phyloP scores from a whole-genome alignment of 2,797 vertebrate genomes.

The Adelosebastes latens region DNA sequence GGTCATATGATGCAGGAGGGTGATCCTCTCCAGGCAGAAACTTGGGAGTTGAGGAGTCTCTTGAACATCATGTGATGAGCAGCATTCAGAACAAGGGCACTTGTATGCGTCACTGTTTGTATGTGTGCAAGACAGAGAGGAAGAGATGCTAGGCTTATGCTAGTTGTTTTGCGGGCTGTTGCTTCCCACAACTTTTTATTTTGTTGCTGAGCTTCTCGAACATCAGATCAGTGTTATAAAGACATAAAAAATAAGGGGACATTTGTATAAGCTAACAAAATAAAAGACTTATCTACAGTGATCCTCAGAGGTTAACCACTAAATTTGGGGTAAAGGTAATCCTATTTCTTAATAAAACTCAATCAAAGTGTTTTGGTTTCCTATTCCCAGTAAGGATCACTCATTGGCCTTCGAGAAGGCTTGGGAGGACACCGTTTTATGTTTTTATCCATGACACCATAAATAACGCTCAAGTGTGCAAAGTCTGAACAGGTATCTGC shows the following conservation, averaged over 20 bases:
- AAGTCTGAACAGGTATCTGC: slow-evolving; percentile 77
- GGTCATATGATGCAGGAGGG: slow-evolving; percentile 82
- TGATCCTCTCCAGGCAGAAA: slow-evolving; percentile 79
- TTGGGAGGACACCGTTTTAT: slow-evolving; percentile 27
- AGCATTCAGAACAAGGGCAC: slow-evolving; percentile 74
- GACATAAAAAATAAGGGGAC: background rate
- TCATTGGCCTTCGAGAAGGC: background rate
- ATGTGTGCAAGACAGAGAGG: background rate
- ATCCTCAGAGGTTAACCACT: background rate
- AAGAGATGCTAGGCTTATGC: background rate
- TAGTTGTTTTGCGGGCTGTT: background rate
- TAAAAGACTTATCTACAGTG: background rate
- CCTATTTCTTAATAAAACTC: background rate
- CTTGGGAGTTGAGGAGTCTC: slow-evolving; percentile 78
- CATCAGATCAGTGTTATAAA: background rate
- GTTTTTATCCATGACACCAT: slow-evolving; percentile 54
- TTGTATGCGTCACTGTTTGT: slow-evolving; percentile 62
- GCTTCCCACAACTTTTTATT: background rate
- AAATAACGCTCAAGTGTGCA: slow-evolving; percentile 65
- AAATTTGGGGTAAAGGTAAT: background rate
- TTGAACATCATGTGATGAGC: slow-evolving; percentile 86
- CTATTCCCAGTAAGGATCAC: background rate
- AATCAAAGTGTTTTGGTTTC: background rate
- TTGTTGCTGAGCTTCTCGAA: background rate
- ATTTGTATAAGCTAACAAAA: background rate